phyloP scores from a whole-genome alignment of 2,113 vertebrate species.

The Propithecus coquereli region DNA sequence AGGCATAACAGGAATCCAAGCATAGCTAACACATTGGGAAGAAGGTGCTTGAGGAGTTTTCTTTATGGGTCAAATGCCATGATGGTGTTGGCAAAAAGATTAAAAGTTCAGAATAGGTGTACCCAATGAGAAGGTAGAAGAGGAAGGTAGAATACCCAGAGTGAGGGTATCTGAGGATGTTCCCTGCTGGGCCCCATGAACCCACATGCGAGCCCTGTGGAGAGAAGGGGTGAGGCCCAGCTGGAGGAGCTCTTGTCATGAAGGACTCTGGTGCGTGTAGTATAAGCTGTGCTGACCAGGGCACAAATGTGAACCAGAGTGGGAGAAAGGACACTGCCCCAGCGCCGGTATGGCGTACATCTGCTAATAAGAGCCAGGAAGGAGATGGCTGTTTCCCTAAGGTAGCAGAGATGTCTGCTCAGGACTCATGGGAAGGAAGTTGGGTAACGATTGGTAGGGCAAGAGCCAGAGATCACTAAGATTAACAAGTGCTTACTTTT shows the following conservation, averaged over 20 bases:
- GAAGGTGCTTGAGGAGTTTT: neutral
- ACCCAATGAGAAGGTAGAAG: neutral
- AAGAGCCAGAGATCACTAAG: neutral
- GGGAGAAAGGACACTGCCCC: neutral
- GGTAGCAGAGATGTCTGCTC: neutral
- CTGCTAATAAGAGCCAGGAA: neutral
- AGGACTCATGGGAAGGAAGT: neutral
- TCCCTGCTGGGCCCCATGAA: neutral
- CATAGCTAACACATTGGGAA: neutral
- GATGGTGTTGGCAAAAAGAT: neutral
- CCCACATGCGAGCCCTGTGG: neutral
- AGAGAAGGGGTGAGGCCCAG: neutral
- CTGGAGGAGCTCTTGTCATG: neutral
- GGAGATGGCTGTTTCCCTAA: neutral
- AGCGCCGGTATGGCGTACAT: neutral
- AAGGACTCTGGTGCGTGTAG: neutral
- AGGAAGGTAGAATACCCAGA: neutral
- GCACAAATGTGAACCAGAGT: neutral
- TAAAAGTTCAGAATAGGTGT: neutral
- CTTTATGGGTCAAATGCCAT: neutral
- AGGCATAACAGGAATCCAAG: neutral
- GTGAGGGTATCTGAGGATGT: neutral
- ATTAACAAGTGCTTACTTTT: neutral
- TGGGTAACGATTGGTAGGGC: neutral
- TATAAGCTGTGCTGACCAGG: neutral